Base-by-base conservation (phyloP, 2,888 invertebrate species). In the Steinernema scapterisci region DNA sequence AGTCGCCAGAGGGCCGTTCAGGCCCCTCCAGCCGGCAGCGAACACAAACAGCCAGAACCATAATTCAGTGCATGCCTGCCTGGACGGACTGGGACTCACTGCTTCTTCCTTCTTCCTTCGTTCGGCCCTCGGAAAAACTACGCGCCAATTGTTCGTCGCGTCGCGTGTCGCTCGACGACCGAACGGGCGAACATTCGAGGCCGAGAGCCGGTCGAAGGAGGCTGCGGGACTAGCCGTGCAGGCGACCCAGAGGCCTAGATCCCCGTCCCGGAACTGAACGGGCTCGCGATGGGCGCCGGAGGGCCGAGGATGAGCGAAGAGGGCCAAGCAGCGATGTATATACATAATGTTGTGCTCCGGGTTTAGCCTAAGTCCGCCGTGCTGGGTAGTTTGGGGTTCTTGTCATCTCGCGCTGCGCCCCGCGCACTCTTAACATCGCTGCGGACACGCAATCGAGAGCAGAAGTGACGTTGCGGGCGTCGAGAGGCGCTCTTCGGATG, bases 71-170 rank as follows among this genome's bases (percentile, higher is more conserved):
- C n/a, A 27, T 38, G 63, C n/a, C n/a, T n/a, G n/a, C n/a, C n/a
- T n/a, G n/a, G n/a, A n/a, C n/a, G n/a, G 54, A 21, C 63, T 19
- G 38, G 38, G 63, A 25, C 63, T 63, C 31, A 27, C 48, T 48
- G 48, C 48, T 48, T 13, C 7, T 2, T 48, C 9, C 9, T 44
- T 7, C 9, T 16, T 44, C 45, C 54, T 21, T 25, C 54, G 54
- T 25, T 54, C 13, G 25, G 63, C 27, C 63, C 63, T 16, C 52
- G 9, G 38, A 52, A 52, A 52, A 38, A 63, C 63, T 63, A 63
- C 63, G 63, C 63, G 63, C 63, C 63, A 63, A 63, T 63, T 63
- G 63, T 63, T 63, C 63, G 63, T 63, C 31, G 63, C 63, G 63
- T 63, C 63, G 63, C 63, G 63, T 63, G 31, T 63, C 63, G 27